Evolutionary conservation across 2,113 vertebrate genomes (phyloP).

Genomic region (Pollachius pollachius): DNA sequence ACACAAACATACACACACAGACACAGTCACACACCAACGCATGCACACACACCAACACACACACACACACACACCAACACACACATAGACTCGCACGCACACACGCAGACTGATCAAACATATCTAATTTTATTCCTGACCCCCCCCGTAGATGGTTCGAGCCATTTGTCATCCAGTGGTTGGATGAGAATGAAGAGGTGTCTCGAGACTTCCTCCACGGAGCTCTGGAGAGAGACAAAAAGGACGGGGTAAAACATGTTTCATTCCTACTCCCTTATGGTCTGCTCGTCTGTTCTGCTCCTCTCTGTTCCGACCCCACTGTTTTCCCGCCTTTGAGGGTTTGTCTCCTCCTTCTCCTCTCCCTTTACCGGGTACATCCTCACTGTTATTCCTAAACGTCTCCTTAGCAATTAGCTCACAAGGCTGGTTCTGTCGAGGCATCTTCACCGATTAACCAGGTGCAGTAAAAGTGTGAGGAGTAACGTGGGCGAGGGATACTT

Average conservation of each 20-base stretch:
- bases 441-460: too few species aligned
- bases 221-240: slow-evolving; percentile 96
- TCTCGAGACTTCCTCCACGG: slow-evolving; percentile 94
- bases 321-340: too few species aligned
- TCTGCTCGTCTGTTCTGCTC: not conserved
- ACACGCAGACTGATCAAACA: too few species aligned
- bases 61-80: too few species aligned
- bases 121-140: not conserved
- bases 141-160: slow-evolving; percentile 87
- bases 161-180: slow-evolving; percentile 97
- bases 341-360: not conserved
- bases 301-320: not conserved
- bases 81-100: too few species aligned
- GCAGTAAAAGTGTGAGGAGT: too few species aligned
- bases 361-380: not conserved
- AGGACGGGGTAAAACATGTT: slow-evolving; percentile 86
- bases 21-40: too few species aligned
- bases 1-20: too few species aligned
- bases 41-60: too few species aligned
- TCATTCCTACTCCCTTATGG: not conserved
- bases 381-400: not conserved
- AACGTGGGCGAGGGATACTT: too few species aligned
- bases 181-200: slow-evolving; percentile 98
- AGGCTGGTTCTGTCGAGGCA: not conserved
- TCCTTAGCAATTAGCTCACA: too few species aligned